These are phyloP conservation scores for Abramis brama DNA, from an alignment of 2,113 vertebrate genomes.

Conservation along the genomic window DNA sequence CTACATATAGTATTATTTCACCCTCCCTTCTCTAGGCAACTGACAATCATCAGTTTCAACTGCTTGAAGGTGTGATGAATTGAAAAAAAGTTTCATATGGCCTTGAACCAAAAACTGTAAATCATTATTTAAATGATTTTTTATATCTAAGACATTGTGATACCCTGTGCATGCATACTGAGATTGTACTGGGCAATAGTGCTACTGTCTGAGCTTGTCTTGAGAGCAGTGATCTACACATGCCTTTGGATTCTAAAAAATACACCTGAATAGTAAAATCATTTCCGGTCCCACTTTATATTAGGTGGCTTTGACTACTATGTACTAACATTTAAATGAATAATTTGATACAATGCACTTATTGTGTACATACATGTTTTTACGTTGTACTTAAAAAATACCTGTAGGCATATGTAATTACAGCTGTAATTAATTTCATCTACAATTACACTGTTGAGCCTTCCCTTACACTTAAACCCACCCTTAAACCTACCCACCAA, in stretches of 20 bases:
- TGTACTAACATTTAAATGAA: no score
- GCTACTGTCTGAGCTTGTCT: no score
- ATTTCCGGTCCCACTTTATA: no score
- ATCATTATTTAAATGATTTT: not conserved
- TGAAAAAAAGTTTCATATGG: not conserved
- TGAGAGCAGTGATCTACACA: not conserved
- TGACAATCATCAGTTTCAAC: not conserved
- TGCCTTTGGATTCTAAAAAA: not conserved
- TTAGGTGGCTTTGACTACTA: no score
- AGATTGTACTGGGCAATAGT: not conserved
- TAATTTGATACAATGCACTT: no score
- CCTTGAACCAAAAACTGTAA: conserved; percentile 7
- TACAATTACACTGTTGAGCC: no score
- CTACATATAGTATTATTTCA: not conserved
- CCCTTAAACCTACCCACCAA: no score
- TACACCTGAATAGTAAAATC: not conserved
- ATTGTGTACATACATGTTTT: no score
- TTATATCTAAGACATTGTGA: not conserved
- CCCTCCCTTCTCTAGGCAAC: not conserved
- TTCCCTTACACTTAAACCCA: no score
- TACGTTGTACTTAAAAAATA: no score
- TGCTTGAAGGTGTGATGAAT: not conserved
- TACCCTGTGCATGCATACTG: not conserved
- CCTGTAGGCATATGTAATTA: no score
- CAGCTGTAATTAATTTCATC: no score